Base-by-base conservation (phyloP, 2,113 vertebrate genomes). In the Pelodiscus sinensis region DNA sequence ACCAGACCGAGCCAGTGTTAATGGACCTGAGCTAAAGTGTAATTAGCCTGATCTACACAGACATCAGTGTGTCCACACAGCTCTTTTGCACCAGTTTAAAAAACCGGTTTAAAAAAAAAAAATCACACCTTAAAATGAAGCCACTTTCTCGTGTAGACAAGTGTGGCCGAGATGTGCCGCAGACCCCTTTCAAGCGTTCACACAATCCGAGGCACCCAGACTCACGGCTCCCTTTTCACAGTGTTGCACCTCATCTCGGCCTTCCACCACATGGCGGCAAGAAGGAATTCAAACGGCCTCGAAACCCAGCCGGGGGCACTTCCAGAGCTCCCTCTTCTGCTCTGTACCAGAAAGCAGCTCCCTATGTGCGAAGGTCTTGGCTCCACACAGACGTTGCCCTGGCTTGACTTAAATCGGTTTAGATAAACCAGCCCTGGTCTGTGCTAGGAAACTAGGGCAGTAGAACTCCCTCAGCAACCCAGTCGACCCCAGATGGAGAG, bases 51-150 rank as follows among this genome's bases (percentile, higher is more conserved):
- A 24, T 50, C 38, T 77, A 77, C 7, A 3, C 6, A 22, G 38
- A 25, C n/a, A 29, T n/a, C 5, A 54, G 10, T 3, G 71, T 0
- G 0, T 55, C 44, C 54, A 22, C 0, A 0, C 57, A 13, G 1
- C 35, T 8, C 68, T 54, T 0, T 16, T 4, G 11, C 10, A 79
- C 55, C 51, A 51, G 9, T 77, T 0, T 6, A 85, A 44, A 19
- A 75, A 75, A 84, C n/a, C 0, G 0, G 60, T 27, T 58, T 44
- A 2, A 1, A 57, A 44, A 44, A 44, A 44, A 44, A 44, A 44
- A 80, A 52, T 68, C 31, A 52, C 0, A 1, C 24, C 57, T 77
- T 29, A 24, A 31, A 82, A 5, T 1, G 27, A 50, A 11, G 71
- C 2, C 57, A 68, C 21, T 38, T 51, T 44, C n/a, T 27, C 68